A percentile compares a stretch with the other conserved stretches of the same genome.
Conservation (phyloP, 92 coral and sea anemone species). For the Ricordea florida region DNA sequence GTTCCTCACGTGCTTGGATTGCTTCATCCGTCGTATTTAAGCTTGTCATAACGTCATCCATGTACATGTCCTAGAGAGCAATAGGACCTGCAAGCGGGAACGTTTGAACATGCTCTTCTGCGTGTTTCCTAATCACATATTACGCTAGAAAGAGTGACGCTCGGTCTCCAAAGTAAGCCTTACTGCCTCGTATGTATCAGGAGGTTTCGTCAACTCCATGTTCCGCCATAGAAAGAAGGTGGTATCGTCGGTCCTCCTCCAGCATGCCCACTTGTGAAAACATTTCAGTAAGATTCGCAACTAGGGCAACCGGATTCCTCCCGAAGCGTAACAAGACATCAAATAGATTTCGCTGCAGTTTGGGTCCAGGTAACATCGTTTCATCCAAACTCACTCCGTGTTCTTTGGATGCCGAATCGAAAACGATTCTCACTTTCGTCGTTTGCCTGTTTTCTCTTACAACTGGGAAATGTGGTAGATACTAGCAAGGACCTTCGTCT, state of each 20-base stretch:
- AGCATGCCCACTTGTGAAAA: constrained; percentile 34
- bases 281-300: constrained; percentile 56
- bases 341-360: constrained; percentile 47
- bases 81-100: constrained; percentile 36
- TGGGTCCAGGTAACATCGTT: constrained; percentile 56
- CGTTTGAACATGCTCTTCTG: constrained; percentile 1
- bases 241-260: constrained; percentile 54
- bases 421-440: constrained; percentile 55
- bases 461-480: constrained; percentile 63
- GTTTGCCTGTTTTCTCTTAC: constrained; percentile 48
- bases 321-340: constrained; percentile 35
- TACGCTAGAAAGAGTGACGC: constrained; percentile 58
- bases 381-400: constrained; percentile 33
- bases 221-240: constrained; percentile 48
- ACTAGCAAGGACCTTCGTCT: constrained; percentile 13
- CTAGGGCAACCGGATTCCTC: constrained; percentile 32
- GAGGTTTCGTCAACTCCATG: constrained; percentile 9
- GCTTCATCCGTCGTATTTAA: constrained; percentile 28
- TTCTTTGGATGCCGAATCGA: constrained; percentile 42
- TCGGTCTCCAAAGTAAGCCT: constrained; percentile 43
- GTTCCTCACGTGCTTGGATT: background rate
- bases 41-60: constrained; percentile 47
- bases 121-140: constrained; percentile 45
- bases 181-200: constrained; percentile 30
- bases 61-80: constrained; percentile 22